Percentiles rank a stretch among this genome's conserved stretches.
Conservation (phyloP, 2,797 vertebrate species). For the Myripristis jacobus region DNA sequence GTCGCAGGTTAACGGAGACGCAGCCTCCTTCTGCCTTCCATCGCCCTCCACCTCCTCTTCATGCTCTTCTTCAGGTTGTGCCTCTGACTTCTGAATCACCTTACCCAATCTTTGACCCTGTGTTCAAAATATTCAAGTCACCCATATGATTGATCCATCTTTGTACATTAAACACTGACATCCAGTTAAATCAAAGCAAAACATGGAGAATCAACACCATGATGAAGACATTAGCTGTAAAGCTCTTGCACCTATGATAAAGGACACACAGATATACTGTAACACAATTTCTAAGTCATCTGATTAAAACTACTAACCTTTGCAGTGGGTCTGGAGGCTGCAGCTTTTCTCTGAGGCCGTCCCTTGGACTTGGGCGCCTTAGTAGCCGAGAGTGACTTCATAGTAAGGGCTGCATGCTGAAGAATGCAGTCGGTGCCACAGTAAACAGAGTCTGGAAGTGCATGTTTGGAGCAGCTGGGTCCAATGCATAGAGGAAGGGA, state of each 20-base stretch:
- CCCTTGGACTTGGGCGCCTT: constrained; percentile 85
- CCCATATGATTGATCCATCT: not conserved
- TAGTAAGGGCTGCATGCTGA: constrained; percentile 92
- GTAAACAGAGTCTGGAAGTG: constrained; percentile 93
- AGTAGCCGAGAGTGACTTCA: constrained; percentile 88
- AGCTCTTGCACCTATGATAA: not conserved
- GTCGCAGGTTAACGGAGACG: constrained; percentile 87
- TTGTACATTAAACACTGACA: not conserved
- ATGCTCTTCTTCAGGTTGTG: constrained; percentile 67
- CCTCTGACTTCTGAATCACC: constrained; percentile 81
- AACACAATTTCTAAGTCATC: not conserved
- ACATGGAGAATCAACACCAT: not conserved
- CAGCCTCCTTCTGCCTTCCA: constrained; percentile 74
- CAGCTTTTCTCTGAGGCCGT: constrained; percentile 79
- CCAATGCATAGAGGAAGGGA: constrained; percentile 89
- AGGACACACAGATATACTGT: not conserved
- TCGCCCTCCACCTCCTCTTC: constrained; percentile 74
- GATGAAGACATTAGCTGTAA: not conserved
- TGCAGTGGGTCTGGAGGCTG: constrained; percentile 70
- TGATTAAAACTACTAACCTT: constrained; percentile 80
- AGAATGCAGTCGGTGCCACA: constrained; percentile 96
- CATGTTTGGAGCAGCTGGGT: constrained; percentile 87
- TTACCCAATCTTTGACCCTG: constrained; percentile 88
- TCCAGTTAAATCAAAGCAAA: constrained; percentile 9
- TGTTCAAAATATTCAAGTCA: constrained; percentile 42